These are phyloP conservation scores for Xiphophorus couchianus DNA, from an alignment of 2,113 vertebrate species.

Conservation along the genomic window DNA sequence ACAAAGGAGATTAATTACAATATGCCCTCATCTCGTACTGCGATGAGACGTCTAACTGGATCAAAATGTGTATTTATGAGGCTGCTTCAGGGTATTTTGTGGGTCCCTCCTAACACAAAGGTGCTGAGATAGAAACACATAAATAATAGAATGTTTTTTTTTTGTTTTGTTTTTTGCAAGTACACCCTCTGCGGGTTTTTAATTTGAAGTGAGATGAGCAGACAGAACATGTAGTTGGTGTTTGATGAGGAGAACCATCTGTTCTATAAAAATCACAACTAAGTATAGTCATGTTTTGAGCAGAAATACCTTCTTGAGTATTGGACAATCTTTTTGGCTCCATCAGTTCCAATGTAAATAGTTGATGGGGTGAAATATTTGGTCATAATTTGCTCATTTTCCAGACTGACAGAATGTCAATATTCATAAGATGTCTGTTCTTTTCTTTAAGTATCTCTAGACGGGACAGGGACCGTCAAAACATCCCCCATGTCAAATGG, in stretches of 20 bases:
- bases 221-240: slow-evolving; percentile 32
- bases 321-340: slow-evolving; percentile 64
- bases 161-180: slow-evolving; percentile 17
- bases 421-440: slow-evolving; percentile 76
- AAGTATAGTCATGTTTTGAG: slow-evolving; percentile 31
- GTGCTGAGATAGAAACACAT: slow-evolving; percentile 24
- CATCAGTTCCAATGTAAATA: slow-evolving; percentile 57
- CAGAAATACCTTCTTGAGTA: slow-evolving; percentile 47
- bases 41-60: slow-evolving; percentile 50
- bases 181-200: slow-evolving; percentile 48
- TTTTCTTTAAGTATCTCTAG: slow-evolving; percentile 68
- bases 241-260: slow-evolving; percentile 62
- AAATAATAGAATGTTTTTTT: slow-evolving; percentile 41
- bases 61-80: slow-evolving; percentile 46
- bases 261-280: slow-evolving; percentile 51
- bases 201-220: slow-evolving; percentile 44
- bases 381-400: slow-evolving; percentile 63
- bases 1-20: slow-evolving; percentile 67
- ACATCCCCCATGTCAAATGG: slow-evolving; percentile 73
- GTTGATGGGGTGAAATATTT: slow-evolving; percentile 68
- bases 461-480: slow-evolving; percentile 78
- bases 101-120: slow-evolving; percentile 8
- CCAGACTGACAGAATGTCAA: slow-evolving; percentile 71
- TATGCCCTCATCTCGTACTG: slow-evolving; percentile 50
- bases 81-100: slow-evolving; percentile 28